Evolutionary conservation across 2,888 invertebrate species (phyloP), one percentile per base, ranked within the genome.

Genomic region (Oligia strigilis): DNA sequence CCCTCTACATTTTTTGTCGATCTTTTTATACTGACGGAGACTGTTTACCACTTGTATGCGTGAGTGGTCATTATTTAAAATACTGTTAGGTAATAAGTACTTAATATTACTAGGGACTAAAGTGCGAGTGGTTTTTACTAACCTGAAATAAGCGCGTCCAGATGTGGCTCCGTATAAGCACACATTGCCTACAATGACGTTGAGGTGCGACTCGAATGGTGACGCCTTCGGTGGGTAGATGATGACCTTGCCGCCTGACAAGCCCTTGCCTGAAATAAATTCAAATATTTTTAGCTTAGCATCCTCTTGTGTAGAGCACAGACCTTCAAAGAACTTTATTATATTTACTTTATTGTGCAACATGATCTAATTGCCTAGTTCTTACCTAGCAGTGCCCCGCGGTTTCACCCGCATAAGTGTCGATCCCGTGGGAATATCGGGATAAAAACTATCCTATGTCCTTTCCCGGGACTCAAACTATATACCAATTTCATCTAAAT

Each of bases 131-230:
- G 58, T 60, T 60, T 60, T n/a, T n/a, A 60, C 58, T 60, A n/a
- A 60, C 62, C 62, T 97, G 97, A 99, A 99, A 96, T 98, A 99
- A 0, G 99, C 99, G 81, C 98, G 98, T 19, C 99, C 99, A 3
- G 98, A 98, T 0, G 99, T 99, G 11, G 99, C 99, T 77, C 99
- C 99, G 93, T 99, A 99, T 77, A 99, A 96, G 85, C 99, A 99
- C 8, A 99, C 99, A 94, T 99, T 99, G 49, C 99, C 99, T 17
- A 99, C 99, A 86, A 99, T 99, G 4, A 99, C 99, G 95, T 99
- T 99, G 75, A 99, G 97, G 87, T 99, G 99, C 0, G 99, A 99
- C 92, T 98, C 98, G 95, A 99, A 99, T 19, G 98, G 97, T 0
- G 98, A 98, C 13, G 97, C 97, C 93, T 98, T 98, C 0, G 99